A percentile compares a stretch with the other conserved stretches of the same genome.
Evolutionary conservation across 2,888 invertebrate species (phyloP).

Genomic region (Athripsodes cinereus): DNA sequence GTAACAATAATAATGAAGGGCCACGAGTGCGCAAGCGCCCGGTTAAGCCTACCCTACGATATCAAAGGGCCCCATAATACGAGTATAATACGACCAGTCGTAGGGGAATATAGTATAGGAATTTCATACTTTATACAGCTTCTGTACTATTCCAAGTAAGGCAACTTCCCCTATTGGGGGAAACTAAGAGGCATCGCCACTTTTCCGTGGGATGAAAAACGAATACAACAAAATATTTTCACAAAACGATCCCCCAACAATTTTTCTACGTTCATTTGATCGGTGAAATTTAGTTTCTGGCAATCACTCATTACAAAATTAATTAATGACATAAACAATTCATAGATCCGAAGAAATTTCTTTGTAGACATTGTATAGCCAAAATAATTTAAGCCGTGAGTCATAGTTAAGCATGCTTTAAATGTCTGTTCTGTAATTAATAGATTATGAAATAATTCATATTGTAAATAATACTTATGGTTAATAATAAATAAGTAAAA

Average conservation of each 20-base stretch:
- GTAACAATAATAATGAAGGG: not conserved
- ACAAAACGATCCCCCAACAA: not conserved
- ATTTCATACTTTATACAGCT: not conserved
- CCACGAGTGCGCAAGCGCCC: not conserved
- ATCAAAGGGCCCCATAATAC: not conserved
- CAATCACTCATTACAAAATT: no score
- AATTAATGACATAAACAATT: no score
- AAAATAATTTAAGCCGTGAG: no score
- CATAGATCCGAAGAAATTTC: no score
- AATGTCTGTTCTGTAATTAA: no score
- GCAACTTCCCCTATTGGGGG: conserved; percentile 12
- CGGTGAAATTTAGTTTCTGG: no score
- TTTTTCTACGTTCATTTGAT: not conserved
- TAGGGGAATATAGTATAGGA: not conserved
- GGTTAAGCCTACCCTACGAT: not conserved
- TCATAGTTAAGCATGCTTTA: no score
- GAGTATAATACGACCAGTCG: not conserved
- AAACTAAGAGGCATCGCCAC: conserved; percentile 11
- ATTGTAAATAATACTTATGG: no score
- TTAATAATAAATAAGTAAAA: no score
- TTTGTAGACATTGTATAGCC: no score
- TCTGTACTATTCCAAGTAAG: conserved; percentile 8
- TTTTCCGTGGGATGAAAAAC: conserved; percentile 11
- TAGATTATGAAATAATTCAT: no score
- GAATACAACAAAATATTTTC: not conserved